phyloP scores from a whole-genome alignment of 2,888 invertebrate species.

The Schizotus pectinicornis region DNA sequence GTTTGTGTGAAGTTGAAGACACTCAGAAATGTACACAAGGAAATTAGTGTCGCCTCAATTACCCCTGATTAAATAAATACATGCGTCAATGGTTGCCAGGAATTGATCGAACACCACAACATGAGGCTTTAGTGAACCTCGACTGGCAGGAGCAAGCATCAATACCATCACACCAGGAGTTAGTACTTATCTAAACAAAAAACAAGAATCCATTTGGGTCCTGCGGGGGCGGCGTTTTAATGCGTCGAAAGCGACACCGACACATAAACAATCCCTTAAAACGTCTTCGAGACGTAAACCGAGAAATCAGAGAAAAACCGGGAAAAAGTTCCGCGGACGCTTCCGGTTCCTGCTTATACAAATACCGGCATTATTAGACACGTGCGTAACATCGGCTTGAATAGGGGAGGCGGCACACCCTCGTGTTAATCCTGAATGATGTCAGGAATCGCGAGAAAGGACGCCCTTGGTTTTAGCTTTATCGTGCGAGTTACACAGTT shows the following conservation, averaged over 20 bases:
- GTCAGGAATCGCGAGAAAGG: constrained; percentile 20
- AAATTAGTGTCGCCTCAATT: not conserved
- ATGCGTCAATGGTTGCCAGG: not conserved
- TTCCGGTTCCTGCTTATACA: constrained; percentile 33
- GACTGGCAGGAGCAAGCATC: no score
- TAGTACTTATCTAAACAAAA: not conserved
- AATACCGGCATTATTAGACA: constrained; percentile 40
- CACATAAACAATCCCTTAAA: constrained; percentile 11
- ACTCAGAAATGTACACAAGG: no score
- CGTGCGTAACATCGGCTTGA: constrained; percentile 36
- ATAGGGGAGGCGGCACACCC: constrained; percentile 17
- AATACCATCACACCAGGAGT: not conserved
- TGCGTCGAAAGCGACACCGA: constrained; percentile 9
- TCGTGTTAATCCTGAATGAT: constrained; percentile 25
- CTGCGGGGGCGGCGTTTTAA: not conserved
- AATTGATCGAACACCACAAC: not conserved
- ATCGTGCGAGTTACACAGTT: not conserved
- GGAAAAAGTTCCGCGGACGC: constrained; percentile 19
- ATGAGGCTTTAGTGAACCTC: no score
- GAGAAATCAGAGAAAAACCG: constrained; percentile 10
- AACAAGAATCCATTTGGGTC: not conserved
- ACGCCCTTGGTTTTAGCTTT: not conserved
- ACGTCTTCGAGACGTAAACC: constrained; percentile 1
- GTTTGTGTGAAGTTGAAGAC: no score
- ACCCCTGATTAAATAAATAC: not conserved